Evolutionary conservation across 2,888 invertebrate species (phyloP).

Genomic region (Melanotus villosus): DNA sequence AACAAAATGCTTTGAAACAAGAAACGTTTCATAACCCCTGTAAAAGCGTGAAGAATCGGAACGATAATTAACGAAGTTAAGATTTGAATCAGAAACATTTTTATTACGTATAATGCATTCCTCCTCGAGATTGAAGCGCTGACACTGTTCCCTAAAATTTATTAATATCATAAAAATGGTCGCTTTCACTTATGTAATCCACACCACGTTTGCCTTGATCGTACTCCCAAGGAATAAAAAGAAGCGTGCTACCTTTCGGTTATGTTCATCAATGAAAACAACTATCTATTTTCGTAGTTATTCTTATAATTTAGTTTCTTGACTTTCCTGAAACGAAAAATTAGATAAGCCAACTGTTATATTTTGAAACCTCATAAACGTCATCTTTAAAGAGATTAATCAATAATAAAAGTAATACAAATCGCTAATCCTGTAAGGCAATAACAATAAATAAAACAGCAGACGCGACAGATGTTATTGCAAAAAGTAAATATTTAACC

Average conservation of each 20-base stretch:
- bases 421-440: not conserved
- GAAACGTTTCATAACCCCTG: no score
- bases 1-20: no score
- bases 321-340: no score
- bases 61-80: no score
- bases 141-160: constrained; percentile 9
- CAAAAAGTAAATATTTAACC: not conserved
- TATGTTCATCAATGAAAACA: not conserved
- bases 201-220: constrained; percentile 16
- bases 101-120: no score
- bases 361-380: no score
- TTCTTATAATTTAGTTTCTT: no score
- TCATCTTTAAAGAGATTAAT: not conserved
- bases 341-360: no score
- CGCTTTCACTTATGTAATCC: constrained; percentile 17
- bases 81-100: no score
- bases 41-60: no score
- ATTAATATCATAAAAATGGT: constrained; percentile 10
- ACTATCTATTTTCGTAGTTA: no score
- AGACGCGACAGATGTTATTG: not conserved
- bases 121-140: no score
- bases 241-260: not conserved
- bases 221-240: not conserved
- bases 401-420: not conserved
- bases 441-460: not conserved